phyloP scores from a whole-genome alignment of 2,797 vertebrate species.

The Hybognathus amarus region DNA sequence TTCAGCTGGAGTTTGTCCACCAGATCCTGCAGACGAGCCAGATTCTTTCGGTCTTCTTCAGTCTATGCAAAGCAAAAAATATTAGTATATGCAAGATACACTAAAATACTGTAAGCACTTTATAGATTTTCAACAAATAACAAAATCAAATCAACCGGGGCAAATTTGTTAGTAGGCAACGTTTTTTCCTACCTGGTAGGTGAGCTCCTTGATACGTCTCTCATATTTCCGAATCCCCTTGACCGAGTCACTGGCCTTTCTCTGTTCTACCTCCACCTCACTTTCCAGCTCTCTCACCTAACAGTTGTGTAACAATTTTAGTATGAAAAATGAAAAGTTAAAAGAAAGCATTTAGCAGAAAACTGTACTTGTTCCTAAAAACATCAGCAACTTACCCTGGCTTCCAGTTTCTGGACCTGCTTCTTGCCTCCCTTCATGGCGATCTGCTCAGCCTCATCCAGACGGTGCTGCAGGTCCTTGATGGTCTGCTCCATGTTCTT shows the following conservation, averaged over 20 bases:
- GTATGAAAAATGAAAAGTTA: background rate
- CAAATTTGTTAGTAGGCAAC: background rate
- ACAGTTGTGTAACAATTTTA: background rate
- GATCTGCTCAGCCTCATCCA: conserved; percentile 72
- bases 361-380: background rate
- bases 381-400: conserved; percentile 61
- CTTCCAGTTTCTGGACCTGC: conserved; percentile 78
- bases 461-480: conserved; percentile 71
- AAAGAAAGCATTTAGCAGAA: background rate
- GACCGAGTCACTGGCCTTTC: conserved; percentile 56
- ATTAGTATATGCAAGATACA: background rate
- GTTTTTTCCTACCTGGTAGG: conserved; percentile 82
- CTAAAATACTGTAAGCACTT: conserved; percentile 46
- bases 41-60: conserved; percentile 60
- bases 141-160: background rate
- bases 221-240: conserved; percentile 82
- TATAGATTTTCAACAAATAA: background rate
- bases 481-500: conserved; percentile 77
- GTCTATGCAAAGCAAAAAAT: background rate
- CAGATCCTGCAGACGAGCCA: conserved; percentile 62
- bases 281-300: conserved; percentile 62
- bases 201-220: conserved; percentile 89
- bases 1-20: conserved; percentile 66
- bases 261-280: conserved; percentile 69
- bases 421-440: conserved; percentile 78